Evolutionary conservation across 2,888 invertebrate species (phyloP), one percentile per base, ranked within the genome.

Genomic region (Oasisia sp.): DNA sequence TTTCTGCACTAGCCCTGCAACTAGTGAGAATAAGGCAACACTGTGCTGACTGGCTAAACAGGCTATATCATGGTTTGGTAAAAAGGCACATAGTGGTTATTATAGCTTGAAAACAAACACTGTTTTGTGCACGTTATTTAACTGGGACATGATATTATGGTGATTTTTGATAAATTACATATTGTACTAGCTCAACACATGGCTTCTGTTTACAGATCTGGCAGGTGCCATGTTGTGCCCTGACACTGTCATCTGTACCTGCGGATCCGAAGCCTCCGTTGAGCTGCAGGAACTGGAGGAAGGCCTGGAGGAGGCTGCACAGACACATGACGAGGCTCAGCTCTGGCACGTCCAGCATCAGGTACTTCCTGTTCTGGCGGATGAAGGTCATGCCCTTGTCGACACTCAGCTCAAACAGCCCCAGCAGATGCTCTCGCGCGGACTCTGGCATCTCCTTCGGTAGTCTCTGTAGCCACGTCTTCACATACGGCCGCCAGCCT

Each of bases 401-500:
- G 5, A 96, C 94, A 89, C 94, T 94, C 92, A 95, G 94, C 90
- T 96, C 95, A 94, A 96, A 96, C 92, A 96, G 93, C 1, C 94
- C 94, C 93, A 94, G 94, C 44, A 96, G 95, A 93, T 96, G 95
- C 44, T 93, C 93, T 92, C 94, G 95, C n/a, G 95, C 96, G 92
- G 95, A 95, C 89, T 96, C 96, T 3, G 96, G 96, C 92, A 96
- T 93, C 32, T 95, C 95, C 45, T 95, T 93, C 0, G 95, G 95
- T 56, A 96, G 94, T 3, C 94, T 93, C 92, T 94, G 94, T 32
- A 96, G 92, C 96, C 96, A 96, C 9, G 96, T 96, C 93, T 95
- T 95, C 7, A 96, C 96, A 94, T 94, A 96, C 0, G 96, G 96
- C 92, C 93, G 94, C 96, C 96, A 96, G 32, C 96, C 96, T 9